Conservation (phyloP, 2,888 invertebrate genomes). For the Bellardia pandia region DNA sequence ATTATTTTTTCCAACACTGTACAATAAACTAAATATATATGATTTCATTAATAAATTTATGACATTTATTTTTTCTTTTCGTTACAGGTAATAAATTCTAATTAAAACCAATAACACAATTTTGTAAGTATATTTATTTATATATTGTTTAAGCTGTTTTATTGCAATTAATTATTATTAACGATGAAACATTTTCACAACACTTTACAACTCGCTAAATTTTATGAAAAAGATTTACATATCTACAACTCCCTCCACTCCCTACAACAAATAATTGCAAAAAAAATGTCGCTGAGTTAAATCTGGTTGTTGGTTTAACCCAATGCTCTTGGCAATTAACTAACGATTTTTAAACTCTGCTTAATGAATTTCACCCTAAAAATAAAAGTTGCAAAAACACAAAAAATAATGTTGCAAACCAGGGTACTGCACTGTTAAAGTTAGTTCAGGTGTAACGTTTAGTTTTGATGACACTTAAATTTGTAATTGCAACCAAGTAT, state of each 20-base stretch:
- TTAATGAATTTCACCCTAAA: constrained; percentile 55
- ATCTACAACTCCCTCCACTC: neutral
- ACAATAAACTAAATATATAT: too few relatives aligned
- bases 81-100: constrained; percentile 40
- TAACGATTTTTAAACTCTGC: constrained; percentile 51
- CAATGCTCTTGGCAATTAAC: constrained; percentile 59
- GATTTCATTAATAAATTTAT: neutral
- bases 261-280: neutral
- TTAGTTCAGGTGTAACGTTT: constrained; percentile 46
- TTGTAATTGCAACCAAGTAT: constrained; percentile 4
- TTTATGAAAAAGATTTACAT: neutral
- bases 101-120: neutral
- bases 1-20: too few relatives aligned
- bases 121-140: constrained; percentile 17
- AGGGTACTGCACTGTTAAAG: neutral
- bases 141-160: neutral
- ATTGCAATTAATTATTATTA: constrained; percentile 13
- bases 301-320: constrained; percentile 41
- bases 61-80: neutral
- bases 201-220: neutral
- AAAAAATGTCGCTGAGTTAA: constrained; percentile 12
- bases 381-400: neutral
- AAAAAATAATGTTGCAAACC: neutral
- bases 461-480: constrained; percentile 32
- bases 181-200: neutral